A percentile compares a stretch with the other conserved stretches of the same genome.
Evolutionary conservation across 2,888 invertebrate genomes (phyloP).

Genomic region (Masnerella sp.): DNA sequence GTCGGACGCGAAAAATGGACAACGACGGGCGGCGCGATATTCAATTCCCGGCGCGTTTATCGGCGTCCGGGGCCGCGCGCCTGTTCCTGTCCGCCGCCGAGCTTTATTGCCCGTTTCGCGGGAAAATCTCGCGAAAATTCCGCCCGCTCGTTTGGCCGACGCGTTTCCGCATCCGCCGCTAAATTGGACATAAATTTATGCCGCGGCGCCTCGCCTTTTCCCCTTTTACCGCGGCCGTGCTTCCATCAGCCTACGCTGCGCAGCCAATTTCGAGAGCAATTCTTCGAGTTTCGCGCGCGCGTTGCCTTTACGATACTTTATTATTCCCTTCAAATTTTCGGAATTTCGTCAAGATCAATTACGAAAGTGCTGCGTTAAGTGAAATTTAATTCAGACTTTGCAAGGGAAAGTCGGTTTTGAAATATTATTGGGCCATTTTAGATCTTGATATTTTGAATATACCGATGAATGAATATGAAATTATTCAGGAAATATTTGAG

Average conservation of each 20-base stretch:
- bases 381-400: too few species aligned
- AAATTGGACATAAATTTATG: constrained; percentile 72
- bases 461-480: too few species aligned
- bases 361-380: too few species aligned
- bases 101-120: constrained; percentile 67
- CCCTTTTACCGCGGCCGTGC: too few species aligned
- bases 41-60: constrained; percentile 64
- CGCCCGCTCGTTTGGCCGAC: constrained; percentile 64
- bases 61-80: constrained; percentile 52
- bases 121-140: constrained; percentile 69
- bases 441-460: too few species aligned
- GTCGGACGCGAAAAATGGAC: constrained; percentile 32
- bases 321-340: constrained; percentile 6
- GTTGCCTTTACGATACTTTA: constrained; percentile 18
- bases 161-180: constrained; percentile 65
- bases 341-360: too few species aligned
- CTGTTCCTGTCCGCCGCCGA: constrained; percentile 60
- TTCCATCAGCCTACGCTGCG: constrained; percentile 3
- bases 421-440: too few species aligned
- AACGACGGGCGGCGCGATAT: constrained; percentile 63
- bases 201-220: constrained; percentile 5
- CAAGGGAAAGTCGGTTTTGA: too few species aligned
- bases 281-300: constrained; percentile 9
- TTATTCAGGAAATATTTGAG: too few species aligned
- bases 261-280: constrained; percentile 8